Percentiles rank a stretch among this genome's conserved stretches.
Evolutionary conservation across 2,113 vertebrate genomes (phyloP).

Genomic region (Pluvianellus socialis): DNA sequence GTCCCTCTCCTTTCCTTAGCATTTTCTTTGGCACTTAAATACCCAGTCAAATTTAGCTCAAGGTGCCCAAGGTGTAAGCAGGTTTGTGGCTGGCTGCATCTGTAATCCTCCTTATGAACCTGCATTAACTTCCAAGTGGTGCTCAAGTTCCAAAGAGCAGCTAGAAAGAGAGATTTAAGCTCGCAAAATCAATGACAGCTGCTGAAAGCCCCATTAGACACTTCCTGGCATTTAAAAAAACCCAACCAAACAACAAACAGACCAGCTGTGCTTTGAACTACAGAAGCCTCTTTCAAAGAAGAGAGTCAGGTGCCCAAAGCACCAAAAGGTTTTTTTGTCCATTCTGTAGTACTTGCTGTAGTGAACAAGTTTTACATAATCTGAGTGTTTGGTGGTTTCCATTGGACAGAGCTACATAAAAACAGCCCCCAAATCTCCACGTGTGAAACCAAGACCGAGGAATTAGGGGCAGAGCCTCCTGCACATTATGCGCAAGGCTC

Average conservation of each 20-base stretch:
- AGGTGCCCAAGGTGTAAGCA: neutral
- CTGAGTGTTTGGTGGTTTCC: neutral
- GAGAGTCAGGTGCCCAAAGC: neutral
- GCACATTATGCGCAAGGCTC: neutral
- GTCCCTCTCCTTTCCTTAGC: neutral
- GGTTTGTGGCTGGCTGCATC: neutral
- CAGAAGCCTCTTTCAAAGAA: neutral
- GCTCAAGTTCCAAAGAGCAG: conserved; percentile 2
- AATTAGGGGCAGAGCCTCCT: neutral
- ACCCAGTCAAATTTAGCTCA: neutral
- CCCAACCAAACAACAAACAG: neutral
- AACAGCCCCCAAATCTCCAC: neutral
- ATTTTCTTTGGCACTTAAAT: neutral
- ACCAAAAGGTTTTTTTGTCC: neutral
- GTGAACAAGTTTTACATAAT: neutral
- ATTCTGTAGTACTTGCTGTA: neutral
- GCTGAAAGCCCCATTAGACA: neutral
- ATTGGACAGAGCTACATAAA: neutral
- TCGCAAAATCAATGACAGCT: neutral
- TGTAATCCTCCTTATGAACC: conserved; percentile 1
- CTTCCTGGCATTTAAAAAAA: neutral
- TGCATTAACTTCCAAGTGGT: neutral
- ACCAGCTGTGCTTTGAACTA: neutral
- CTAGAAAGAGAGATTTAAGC: neutral
- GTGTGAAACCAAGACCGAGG: neutral